Base-by-base conservation (phyloP, 2,888 invertebrate species). In the Eucera pruinosa region DNA sequence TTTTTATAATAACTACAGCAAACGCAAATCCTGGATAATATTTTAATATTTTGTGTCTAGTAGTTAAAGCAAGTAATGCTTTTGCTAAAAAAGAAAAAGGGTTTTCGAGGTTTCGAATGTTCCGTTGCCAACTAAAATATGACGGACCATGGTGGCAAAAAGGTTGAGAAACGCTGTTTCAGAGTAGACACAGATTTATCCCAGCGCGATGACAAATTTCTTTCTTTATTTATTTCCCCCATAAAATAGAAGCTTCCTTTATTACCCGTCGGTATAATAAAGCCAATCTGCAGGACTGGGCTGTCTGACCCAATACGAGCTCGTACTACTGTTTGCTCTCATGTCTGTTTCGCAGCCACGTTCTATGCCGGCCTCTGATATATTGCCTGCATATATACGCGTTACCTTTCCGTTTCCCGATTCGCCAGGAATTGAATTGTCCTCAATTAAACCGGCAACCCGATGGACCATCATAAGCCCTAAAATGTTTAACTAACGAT, bases 381-480 rank as follows among this genome's bases (percentile, higher is more conserved):
- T 62, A 69, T 61, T 55, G 69, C 41, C 61, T 41, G 55, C 54
- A 54, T 61, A n/a, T n/a, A 52, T 61, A 73, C 61, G 33, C 20
- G 52, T 48, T 68, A 33, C 73, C 68, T 55, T 73, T 61, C 69
- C 55, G 73, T 69, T 69, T 55, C 73, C 55, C 60, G 69, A 61
- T 61, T 65, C 69, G 47, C 13, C 69, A 73, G 69, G 55, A 73
- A 73, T 69, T 73, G 61, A 73, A 73, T 73, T 61, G 69, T 61
- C 54, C 69, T 62, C 68, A 18, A 73, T 73, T 73, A 69, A 69
- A 61, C 69, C 43, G 36, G 39, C 61, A 69, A 30, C 47, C 69
- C 39, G 61, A 54, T 45, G 47, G 61, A 27, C 58, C 55, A 39
- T 73, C 73, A 73, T 62, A 69, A 73, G 41, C 58, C 25, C 55